Evolutionary conservation across 1,140 invertebrate species (phyloP).

Genomic region (Plutomurus gul): DNA sequence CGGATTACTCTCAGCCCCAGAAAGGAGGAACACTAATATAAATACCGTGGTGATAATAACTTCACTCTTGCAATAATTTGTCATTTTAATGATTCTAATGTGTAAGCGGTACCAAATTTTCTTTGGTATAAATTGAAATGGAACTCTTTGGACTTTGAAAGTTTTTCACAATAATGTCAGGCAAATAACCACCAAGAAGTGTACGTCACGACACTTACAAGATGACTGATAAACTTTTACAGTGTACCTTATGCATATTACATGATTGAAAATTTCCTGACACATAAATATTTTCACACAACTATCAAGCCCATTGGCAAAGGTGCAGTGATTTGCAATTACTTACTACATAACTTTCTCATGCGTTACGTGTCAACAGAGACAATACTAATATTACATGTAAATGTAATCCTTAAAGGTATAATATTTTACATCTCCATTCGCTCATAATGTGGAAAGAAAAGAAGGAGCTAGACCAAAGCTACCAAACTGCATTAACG

Average conservation of each 20-base stretch:
- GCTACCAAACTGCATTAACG: too few relatives aligned
- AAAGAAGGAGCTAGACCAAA: too few relatives aligned
- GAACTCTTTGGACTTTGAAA: background rate
- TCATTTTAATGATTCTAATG: background rate
- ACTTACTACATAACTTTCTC: background rate
- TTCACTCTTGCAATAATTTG: background rate
- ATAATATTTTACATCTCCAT: too few relatives aligned
- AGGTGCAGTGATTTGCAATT: background rate
- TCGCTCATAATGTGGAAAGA: too few relatives aligned
- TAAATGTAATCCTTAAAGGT: background rate
- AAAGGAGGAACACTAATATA: background rate
- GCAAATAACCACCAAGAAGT: background rate
- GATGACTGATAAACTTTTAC: conserved; percentile 4
- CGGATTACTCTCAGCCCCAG: background rate
- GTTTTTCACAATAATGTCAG: background rate
- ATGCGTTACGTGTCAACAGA: background rate
- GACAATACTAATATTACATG: too few relatives aligned
- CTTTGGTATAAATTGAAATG: too few relatives aligned
- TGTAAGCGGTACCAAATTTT: too few relatives aligned
- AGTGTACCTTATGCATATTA: conserved; percentile 12
- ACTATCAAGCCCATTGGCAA: background rate
- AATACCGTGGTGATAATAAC: background rate
- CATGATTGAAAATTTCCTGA: conserved; percentile 2
- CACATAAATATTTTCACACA: background rate
- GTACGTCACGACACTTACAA: background rate